These are phyloP conservation scores for Arbacia lixula DNA, from an alignment of 53 echinoderm and acorn worm genomes.

Conservation along the genomic window DNA sequence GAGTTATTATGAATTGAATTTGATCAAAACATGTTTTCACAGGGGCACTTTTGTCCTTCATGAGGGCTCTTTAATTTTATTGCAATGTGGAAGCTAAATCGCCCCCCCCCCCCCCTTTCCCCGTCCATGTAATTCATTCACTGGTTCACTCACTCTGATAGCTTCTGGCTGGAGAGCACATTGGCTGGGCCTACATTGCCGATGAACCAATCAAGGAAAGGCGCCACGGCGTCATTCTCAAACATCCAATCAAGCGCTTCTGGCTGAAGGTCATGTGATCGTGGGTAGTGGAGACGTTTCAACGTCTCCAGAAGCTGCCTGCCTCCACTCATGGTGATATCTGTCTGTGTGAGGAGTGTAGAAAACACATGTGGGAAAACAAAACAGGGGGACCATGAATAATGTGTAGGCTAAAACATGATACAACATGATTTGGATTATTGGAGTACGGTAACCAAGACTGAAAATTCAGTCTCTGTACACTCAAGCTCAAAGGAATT, in stretches of 20 bases:
- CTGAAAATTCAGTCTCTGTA: too few species aligned
- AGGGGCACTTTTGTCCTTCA: not conserved
- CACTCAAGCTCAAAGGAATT: too few species aligned
- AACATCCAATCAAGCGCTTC: constrained; percentile 98
- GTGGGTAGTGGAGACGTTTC: constrained; percentile 70
- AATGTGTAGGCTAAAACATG: too few species aligned
- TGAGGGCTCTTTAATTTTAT: too few species aligned
- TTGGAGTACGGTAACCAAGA: too few species aligned
- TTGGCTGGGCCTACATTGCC: constrained; percentile 83
- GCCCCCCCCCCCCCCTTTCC: too few species aligned
- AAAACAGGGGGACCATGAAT: too few species aligned
- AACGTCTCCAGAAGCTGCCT: constrained; percentile 66
- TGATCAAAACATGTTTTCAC: not conserved
- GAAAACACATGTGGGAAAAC: too few species aligned
- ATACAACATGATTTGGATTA: too few species aligned
- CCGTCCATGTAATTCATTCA: not conserved
- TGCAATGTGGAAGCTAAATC: too few species aligned
- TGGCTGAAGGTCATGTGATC: constrained; percentile 74
- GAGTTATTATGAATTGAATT: too few species aligned
- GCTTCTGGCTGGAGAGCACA: constrained; percentile 70
- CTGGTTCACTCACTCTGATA: constrained; percentile 74
- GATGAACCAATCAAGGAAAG: constrained; percentile 98
- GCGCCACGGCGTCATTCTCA: constrained; percentile 78
- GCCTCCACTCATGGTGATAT: constrained; percentile 33
- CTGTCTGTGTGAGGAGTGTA: too few species aligned